Base-by-base conservation (phyloP, 1,140 invertebrate genomes). In the Trichoplusia ni region DNA sequence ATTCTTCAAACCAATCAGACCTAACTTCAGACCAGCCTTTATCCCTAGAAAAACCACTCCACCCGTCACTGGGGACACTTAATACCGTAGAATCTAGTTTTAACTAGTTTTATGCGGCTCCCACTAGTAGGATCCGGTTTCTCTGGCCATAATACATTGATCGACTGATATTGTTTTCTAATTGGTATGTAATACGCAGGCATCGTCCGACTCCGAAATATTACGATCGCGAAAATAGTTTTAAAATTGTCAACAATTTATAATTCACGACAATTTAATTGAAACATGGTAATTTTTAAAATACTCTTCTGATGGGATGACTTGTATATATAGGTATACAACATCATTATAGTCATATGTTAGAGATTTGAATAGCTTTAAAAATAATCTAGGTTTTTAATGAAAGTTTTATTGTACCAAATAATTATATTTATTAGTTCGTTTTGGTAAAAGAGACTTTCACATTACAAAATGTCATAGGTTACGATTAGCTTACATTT, bases 381-480 rank as follows among this genome's bases (percentile, higher is more conserved):
- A 87, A 81, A 82, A 77, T 60, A 75, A 73, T 77, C 72, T 76
- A 79, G 78, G 73, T 68, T 64, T 64, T 65, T 60, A 33, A 67
- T 77, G 79, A 75, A 90, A 83, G 82, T 82, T 89, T 80, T 73
- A 78, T 78, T 81, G 80, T 87, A 90, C 86, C 86, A 88, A 90
- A 90, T 74, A 85, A 84, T 90, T 88, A 81, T 84, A 84, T 84
- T 85, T 81, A 68, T 79, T 79, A 81, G 77, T 75, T 79, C 53
- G 72, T 85, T 85, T 89, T 87, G 84, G 84, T 89, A 81, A 75
- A 71, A 78, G 79, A 81, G 74, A 76, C 80, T 86, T 88, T 86
- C 79, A 69, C 40, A 35, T 73, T 81, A 82, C 78, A 84, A 82
- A 85, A 81, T 89, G 81, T 86, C 72, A 73, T 83, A 84, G 80